phyloP scores from a whole-genome alignment of 2,888 invertebrate species.

The Drosophila peninsularis region DNA sequence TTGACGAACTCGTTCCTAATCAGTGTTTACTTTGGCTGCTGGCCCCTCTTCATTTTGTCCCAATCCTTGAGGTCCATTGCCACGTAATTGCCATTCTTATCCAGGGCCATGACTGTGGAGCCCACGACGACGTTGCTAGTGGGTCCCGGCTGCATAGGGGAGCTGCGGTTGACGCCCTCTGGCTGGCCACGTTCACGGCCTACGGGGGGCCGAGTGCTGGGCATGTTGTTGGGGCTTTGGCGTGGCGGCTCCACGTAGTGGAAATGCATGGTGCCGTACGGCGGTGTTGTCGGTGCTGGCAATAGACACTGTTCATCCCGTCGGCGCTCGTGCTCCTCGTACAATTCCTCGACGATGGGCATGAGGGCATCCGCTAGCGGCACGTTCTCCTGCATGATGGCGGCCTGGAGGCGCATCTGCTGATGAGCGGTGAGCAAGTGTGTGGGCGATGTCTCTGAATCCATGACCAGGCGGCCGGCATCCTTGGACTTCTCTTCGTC shows the following conservation, averaged over 20 bases:
- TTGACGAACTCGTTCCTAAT: background rate
- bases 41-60: background rate
- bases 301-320: background rate
- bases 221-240: background rate
- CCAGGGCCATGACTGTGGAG: slow-evolving; percentile 13
- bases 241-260: slow-evolving; percentile 10
- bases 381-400: slow-evolving; percentile 5
- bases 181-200: background rate
- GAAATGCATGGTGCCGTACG: slow-evolving; percentile 17
- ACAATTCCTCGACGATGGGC: slow-evolving; percentile 24
- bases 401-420: slow-evolving; percentile 34
- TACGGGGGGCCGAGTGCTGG: background rate
- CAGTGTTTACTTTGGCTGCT: too few species aligned
- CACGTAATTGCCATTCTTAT: slow-evolving; percentile 6
- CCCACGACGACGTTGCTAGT: background rate
- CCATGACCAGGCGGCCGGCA: background rate
- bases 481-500: background rate
- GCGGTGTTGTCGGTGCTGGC: background rate
- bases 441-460: slow-evolving; percentile 3
- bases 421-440: slow-evolving; percentile 8
- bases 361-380: slow-evolving; percentile 30
- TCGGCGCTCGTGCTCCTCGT: slow-evolving; percentile 18
- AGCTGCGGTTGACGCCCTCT: background rate
- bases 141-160: accelerated
- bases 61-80: slow-evolving; percentile 9